Evolutionary conservation across 2,797 vertebrate species (phyloP).

Genomic region (Florisuga fusca): DNA sequence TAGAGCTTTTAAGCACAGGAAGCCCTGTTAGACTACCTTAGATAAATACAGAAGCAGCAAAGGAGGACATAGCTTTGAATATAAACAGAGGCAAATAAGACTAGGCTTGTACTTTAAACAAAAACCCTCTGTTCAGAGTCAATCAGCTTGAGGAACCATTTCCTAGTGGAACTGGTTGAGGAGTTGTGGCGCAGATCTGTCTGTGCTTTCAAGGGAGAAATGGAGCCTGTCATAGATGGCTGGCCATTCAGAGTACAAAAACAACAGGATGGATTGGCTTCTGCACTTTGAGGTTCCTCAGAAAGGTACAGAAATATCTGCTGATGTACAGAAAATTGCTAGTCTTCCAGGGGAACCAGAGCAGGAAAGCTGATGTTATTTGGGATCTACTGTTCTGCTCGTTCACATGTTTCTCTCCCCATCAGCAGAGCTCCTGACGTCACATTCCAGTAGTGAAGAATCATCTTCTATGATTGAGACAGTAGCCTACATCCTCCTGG

Average conservation of each 20-base stretch:
- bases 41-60: background rate
- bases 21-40: background rate
- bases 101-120: background rate
- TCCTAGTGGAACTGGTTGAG: background rate
- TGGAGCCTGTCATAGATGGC: background rate
- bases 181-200: background rate
- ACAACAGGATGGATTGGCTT: background rate
- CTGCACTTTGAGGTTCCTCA: background rate
- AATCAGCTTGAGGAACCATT: background rate
- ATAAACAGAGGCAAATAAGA: background rate
- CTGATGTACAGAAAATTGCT: background rate
- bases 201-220: background rate
- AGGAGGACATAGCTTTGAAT: background rate
- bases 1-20: background rate
- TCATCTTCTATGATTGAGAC: conserved; percentile 83
- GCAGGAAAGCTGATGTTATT: background rate
- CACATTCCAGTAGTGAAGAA: background rate
- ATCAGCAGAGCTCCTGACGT: background rate
- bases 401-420: background rate
- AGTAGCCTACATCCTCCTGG: conserved; percentile 84
- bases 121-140: background rate
- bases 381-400: background rate
- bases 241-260: background rate
- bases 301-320: background rate
- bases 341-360: background rate